Base-by-base conservation (phyloP, 2,888 invertebrate species). In the Catocala nupta region DNA sequence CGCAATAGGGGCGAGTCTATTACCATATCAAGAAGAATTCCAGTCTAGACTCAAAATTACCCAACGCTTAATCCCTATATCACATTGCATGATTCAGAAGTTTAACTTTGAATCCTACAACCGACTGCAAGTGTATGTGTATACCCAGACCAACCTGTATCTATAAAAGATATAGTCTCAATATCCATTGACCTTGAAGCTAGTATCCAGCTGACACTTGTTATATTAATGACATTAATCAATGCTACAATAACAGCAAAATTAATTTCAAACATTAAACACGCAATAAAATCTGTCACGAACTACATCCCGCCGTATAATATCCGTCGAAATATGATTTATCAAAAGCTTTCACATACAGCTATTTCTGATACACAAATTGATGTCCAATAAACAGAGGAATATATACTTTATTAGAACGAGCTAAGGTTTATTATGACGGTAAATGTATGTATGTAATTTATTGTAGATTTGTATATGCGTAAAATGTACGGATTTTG, bases 281-380 rank as follows among this genome's bases (percentile, higher is more conserved):
- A 11, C 1, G 11, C n/a, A 10, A 44, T 44, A 44, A 44, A 44
- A 44, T 5, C 5, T 44, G n/a, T 4, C 44, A n/a, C 44, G 12
- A 44, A 44, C 44, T 5, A 44, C 44, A 5, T n/a, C 11, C 5
- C 12, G 44, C 44, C 11, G 44, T 44, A 44, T 44, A n/a, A 53
- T 52, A 52, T 52, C 34, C 39, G 5, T 42, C 5, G 10, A 16
- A 53, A 16, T 53, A 53, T 53, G 52, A 53, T 53, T 53, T 53
- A 53, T 53, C 52, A 53, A 53, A 52, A 53, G 52, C 52, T 53
- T 53, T 43, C 52, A 43, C 52, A 39, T 51, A 13, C 51, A 51
- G 36, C 39, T 51, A 51, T 39, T 39, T 39, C 36, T 39, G 8
- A 39, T 39, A 39, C 36, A 39, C 8, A 39, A 39, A 7, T 53